These are phyloP conservation scores for Laothoe populi DNA, from an alignment of 2,888 invertebrate genomes.

Conservation along the genomic window DNA sequence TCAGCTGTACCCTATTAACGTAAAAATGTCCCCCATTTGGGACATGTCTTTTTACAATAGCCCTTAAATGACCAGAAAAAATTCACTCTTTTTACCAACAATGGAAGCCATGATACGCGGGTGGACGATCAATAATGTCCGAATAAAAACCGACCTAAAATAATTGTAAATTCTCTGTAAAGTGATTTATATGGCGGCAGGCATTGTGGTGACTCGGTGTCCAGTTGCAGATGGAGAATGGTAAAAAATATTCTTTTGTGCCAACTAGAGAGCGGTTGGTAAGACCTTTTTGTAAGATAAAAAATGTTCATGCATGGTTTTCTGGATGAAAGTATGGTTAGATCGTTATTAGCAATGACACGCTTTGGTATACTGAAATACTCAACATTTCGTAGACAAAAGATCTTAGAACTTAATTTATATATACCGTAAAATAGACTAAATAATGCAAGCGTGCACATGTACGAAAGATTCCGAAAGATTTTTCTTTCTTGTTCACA, in stretches of 20 bases:
- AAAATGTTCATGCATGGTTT: slow-evolving; percentile 2
- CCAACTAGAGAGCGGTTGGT: slow-evolving; percentile 47
- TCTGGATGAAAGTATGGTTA: not conserved
- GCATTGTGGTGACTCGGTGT: slow-evolving; percentile 76
- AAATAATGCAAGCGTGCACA: no score
- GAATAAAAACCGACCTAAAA: slow-evolving; percentile 70
- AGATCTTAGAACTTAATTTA: not conserved
- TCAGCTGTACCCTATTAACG: slow-evolving; percentile 77
- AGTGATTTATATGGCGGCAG: slow-evolving; percentile 79
- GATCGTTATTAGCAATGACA: not conserved
- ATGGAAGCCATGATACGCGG: slow-evolving; percentile 73
- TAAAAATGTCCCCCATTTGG: slow-evolving; percentile 69
- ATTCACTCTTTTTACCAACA: slow-evolving; percentile 72
- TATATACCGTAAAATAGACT: no score
- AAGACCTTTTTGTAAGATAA: not conserved
- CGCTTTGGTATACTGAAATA: not conserved
- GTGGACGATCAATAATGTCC: slow-evolving; percentile 78
- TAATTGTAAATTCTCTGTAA: slow-evolving; percentile 78
- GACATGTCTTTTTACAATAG: slow-evolving; percentile 78
- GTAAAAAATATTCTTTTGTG: slow-evolving; percentile 56
- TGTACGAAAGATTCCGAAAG: no score
- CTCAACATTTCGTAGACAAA: not conserved
- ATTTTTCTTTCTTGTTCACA: no score
- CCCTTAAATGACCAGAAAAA: slow-evolving; percentile 80
- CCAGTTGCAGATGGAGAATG: slow-evolving; percentile 77